Evolutionary conservation across 1,140 invertebrate genomes (phyloP).

Genomic region (Thaumatotibia leucotreta): DNA sequence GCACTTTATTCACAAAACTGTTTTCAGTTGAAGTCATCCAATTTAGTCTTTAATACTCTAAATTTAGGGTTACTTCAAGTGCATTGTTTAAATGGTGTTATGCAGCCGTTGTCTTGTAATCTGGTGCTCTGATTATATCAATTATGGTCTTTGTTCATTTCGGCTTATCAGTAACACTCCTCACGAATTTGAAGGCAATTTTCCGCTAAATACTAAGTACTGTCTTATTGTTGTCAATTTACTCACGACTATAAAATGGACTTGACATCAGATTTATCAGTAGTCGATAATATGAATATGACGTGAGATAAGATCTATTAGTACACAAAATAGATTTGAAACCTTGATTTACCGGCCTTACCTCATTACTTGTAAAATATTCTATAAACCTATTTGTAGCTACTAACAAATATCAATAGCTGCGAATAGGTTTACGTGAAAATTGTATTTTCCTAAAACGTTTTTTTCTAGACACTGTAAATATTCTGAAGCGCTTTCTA

Average conservation of each 20-base stretch:
- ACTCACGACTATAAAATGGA: background rate
- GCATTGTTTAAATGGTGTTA: background rate
- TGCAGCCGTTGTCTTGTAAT: constrained; percentile 6
- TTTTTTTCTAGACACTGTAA: too few species aligned
- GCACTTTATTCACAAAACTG: background rate
- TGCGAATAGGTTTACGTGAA: too few species aligned
- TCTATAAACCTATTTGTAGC: too few species aligned
- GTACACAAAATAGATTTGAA: too few species aligned
- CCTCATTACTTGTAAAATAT: too few species aligned
- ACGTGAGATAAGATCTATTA: too few species aligned
- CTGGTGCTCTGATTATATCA: constrained; percentile 11
- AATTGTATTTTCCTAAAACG: too few species aligned
- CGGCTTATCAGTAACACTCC: background rate
- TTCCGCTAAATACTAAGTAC: background rate
- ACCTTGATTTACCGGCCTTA: too few species aligned
- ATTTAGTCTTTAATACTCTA: background rate
- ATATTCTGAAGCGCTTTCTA: too few species aligned
- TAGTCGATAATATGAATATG: too few species aligned
- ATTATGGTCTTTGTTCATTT: constrained; percentile 3
- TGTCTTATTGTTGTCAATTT: background rate
- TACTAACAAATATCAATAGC: too few species aligned
- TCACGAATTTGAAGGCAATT: background rate
- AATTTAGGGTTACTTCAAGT: background rate
- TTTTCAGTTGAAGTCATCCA: background rate
- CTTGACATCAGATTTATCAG: background rate